These are phyloP conservation scores for Eupsittula cactorum DNA, from an alignment of 2,113 vertebrate genomes.

Conservation along the genomic window DNA sequence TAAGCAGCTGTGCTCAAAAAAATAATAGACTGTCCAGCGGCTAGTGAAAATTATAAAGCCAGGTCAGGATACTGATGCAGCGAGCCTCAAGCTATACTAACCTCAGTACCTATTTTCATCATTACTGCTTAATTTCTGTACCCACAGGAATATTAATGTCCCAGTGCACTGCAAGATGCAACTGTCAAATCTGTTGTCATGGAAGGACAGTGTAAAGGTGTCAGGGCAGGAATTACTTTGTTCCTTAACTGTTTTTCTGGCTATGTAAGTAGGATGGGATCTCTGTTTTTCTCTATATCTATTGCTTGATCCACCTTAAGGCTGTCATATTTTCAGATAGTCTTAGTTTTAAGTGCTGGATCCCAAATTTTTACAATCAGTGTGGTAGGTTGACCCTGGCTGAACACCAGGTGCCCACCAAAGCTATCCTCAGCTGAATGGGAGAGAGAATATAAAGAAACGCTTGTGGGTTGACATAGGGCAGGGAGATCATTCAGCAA, in stretches of 20 bases:
- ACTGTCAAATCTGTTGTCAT: neutral
- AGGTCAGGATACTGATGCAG: neutral
- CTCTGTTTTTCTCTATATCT: neutral
- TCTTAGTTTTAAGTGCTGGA: neutral
- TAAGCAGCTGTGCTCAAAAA: neutral
- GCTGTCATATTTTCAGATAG: neutral
- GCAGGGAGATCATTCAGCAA: neutral
- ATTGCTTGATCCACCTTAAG: neutral
- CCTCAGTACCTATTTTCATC: neutral
- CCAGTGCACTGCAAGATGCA: neutral
- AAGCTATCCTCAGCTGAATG: neutral
- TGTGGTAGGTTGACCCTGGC: neutral
- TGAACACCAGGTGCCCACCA: neutral
- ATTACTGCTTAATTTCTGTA: neutral
- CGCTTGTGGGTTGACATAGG: too few relatives aligned
- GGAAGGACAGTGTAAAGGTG: neutral
- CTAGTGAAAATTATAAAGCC: neutral
- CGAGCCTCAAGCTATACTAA: rapidly evolving
- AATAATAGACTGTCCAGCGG: neutral
- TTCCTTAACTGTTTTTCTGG: neutral
- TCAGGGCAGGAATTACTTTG: neutral
- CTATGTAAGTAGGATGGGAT: neutral
- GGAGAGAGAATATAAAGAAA: neutral
- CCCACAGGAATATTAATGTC: neutral
- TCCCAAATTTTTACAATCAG: neutral